Evolutionary conservation across 2,797 vertebrate genomes (phyloP), one percentile per base, ranked within the genome.

Genomic region (Eutrigla gurnardus): DNA sequence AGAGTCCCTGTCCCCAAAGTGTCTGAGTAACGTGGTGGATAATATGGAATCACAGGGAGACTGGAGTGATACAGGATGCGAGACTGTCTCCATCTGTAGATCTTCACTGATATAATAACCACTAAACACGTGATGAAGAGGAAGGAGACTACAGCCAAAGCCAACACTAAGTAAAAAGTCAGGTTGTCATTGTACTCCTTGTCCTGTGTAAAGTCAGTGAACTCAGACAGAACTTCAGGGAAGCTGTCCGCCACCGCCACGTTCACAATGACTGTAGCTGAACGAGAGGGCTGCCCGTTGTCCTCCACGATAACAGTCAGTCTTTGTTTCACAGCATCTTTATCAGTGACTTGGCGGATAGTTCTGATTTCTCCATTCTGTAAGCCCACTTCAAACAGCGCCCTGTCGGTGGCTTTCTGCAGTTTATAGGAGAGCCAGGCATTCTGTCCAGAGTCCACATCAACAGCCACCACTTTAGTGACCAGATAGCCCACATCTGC

Each of bases 401-500:
- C 84, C 18, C 90, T 91, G 58, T 95, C 94, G 65, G 92, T 90
- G 68, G 89, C 77, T 69, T 61, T 72, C 63, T 80, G 65, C 17
- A 95, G 91, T 87, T 94, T 93, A 89, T 96, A 96, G 45, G 93
- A 95, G 58, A 96, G 93, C 93, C 94, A 95, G 74, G 94, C 93
- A 58, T 95, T 96, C 82, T 95, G 94, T 81, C 95, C 95, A 3
- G 94, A 94, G 85, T 96, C 95, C 78, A 88, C 87, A 88, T 96
- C 95, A 42, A 95, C 94, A 8, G 95, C 95, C 77, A 96, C 94
- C 73, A 96, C 80, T 93, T 96, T 96, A 81, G 95, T 96, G 33
- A 96, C 94, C 86, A 96, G 87, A 74, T 96, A 96, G 75, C 95
- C 95, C 53, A 94, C 93, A 83, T 95, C 95, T 72, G 92, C 95